phyloP scores from a whole-genome alignment of 1,140 invertebrate genomes.

The Apolygus lucorum region DNA sequence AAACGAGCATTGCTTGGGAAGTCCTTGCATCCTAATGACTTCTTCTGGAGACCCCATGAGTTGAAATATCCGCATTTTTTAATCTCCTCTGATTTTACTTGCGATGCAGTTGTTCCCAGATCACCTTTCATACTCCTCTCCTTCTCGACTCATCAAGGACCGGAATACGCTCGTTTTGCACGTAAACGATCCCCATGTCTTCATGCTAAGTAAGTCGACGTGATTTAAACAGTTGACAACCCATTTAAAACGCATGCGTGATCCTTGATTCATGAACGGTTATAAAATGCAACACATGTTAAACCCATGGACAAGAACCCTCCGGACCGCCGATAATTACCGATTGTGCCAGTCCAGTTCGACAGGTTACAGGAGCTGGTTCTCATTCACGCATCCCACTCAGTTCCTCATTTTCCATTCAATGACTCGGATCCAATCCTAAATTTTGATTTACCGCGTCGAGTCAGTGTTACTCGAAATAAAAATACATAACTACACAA shows the following conservation, averaged over 20 bases:
- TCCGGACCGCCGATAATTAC: background rate
- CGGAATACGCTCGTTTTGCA: background rate
- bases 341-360: background rate
- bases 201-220: background rate
- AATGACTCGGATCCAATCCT: background rate
- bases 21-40: too few relatives aligned
- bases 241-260: background rate
- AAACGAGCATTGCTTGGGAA: too few relatives aligned
- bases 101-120: too few relatives aligned
- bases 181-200: background rate
- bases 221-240: background rate
- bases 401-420: background rate
- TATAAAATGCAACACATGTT: background rate
- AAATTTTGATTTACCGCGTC: too few relatives aligned
- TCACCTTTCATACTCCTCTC: too few relatives aligned
- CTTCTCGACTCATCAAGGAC: too few relatives aligned
- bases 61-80: too few relatives aligned
- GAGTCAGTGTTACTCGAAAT: too few relatives aligned
- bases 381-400: background rate
- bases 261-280: background rate
- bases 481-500: too few relatives aligned
- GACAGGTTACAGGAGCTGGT: background rate
- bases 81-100: too few relatives aligned
- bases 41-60: too few relatives aligned
- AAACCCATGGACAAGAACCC: background rate